Evolutionary conservation across 2,797 vertebrate species (phyloP), one percentile per base, ranked within the genome.

Genomic region (Neopelma chrysocephalum): DNA sequence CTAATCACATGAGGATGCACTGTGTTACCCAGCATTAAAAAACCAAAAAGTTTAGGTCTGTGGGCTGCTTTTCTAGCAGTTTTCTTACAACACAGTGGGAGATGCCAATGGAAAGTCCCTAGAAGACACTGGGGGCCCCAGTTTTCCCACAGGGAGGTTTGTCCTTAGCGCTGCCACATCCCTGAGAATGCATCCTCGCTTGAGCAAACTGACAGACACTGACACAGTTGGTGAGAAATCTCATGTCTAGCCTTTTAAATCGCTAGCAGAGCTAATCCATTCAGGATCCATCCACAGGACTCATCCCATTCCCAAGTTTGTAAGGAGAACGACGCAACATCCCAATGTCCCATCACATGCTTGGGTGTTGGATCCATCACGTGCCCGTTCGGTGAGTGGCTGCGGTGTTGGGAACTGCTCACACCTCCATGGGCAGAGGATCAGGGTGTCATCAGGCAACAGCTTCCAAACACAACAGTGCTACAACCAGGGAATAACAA

Each of bases 351-450:
- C 32, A 19, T 16, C 0, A 1, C 53, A 36, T 10, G 27, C 43
- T 21, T 0, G 0, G n/a, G 11, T 38, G 58, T n/a, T 2, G 10
- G 56, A 82, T 9, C 66, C 50, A 64, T 3, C 31, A 3, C 11
- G 0, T 0, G 1, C 6, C 57, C 34, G 20, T 51, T 20, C 0
- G 1, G 36, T 1, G 13, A 65, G 27, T 0, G 0, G 76, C 36
- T 51, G 27, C 0, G 0, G 31, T 12, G 10, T 8, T 11, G 9
- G 50, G 34, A 92, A 36, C 34, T 3, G 6, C 43, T 32, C 11
- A 2, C 3, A 1, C 5, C 58, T 71, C 32, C 58, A 36, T 1
- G 0, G 27, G 31, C 25, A 36, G 22, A 14, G 43, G 32, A 47
- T n/a, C n/a, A 51, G 1, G 0, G 27, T 5, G 9, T 4, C 12